phyloP scores from a whole-genome alignment of 1,140 invertebrate species.

The Rhizoglyphus robini region DNA sequence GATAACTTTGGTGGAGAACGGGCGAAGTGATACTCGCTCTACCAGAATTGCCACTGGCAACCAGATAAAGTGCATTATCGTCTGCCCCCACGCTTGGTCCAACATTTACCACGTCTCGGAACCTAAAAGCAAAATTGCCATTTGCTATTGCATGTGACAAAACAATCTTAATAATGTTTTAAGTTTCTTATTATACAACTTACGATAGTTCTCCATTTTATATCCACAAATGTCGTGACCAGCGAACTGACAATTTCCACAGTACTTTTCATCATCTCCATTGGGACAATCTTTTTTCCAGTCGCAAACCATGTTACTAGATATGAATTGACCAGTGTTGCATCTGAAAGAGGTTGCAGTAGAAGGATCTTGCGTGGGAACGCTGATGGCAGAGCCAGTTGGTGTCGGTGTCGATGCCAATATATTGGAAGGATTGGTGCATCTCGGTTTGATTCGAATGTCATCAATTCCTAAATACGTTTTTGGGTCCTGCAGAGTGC shows the following conservation, averaged over 20 bases:
- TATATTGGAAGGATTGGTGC: conserved; percentile 1
- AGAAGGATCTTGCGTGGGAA: background rate
- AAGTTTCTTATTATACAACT: background rate
- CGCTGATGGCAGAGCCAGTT: background rate
- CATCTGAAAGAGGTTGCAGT: background rate
- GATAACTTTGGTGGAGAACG: background rate
- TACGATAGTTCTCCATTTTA: background rate
- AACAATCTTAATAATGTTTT: background rate
- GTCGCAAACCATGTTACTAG: background rate
- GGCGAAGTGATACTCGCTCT: background rate
- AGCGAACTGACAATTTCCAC: background rate
- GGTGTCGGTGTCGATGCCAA: background rate
- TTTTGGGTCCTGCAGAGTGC: background rate
- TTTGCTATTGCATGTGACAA: background rate
- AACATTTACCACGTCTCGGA: background rate
- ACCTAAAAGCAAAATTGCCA: background rate
- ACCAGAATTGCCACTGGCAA: background rate
- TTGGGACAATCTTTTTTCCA: background rate
- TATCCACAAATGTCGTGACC: background rate
- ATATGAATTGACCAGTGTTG: background rate
- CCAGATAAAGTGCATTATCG: background rate
- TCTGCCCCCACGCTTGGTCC: background rate
- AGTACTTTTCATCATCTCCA: conserved; percentile 2
- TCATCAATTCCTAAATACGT: background rate
- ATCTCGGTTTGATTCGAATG: background rate